Conservation (phyloP, 2,113 vertebrate species). For the Argyrosomus japonicus region DNA sequence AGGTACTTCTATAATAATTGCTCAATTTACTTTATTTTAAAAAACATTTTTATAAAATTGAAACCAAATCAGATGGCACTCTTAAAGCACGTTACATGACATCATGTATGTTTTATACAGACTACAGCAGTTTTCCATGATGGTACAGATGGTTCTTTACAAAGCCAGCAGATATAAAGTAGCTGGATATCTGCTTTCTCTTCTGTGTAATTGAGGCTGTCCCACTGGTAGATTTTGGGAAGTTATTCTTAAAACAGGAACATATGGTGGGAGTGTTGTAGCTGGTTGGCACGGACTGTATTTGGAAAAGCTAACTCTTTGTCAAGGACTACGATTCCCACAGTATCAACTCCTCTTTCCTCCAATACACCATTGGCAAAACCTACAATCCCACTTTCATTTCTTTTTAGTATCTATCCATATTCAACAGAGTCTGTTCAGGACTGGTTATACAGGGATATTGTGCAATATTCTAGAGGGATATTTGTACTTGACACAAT, state of each 20-base stretch:
- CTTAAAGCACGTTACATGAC: not conserved
- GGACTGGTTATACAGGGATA: conserved; percentile 39
- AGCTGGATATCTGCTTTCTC: conserved; percentile 27
- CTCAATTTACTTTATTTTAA: not conserved
- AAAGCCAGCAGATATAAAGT: conserved; percentile 31
- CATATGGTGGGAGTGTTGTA: conserved; percentile 62
- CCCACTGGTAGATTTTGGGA: conserved; percentile 41
- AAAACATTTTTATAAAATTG: too few relatives aligned
- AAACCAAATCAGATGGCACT: not conserved
- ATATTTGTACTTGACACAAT: conserved; percentile 64
- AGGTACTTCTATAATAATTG: not conserved
- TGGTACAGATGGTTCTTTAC: conserved; percentile 34
- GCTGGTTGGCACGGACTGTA: conserved; percentile 26
- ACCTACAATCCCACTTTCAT: conserved; percentile 39
- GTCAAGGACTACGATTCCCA: conserved; percentile 51
- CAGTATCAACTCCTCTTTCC: conserved; percentile 3
- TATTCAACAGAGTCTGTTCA: conserved; percentile 54
- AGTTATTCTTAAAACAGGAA: conserved; percentile 57
- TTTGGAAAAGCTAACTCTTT: conserved; percentile 49
- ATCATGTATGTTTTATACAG: not conserved
- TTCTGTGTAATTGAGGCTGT: conserved; percentile 36
- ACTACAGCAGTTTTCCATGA: conserved; percentile 2
- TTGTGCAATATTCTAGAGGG: conserved; percentile 49
- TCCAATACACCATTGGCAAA: conserved; percentile 42
- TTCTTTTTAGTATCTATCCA: conserved; percentile 42